Conservation (phyloP, 2,888 invertebrate species). For the Apeira syringaria region DNA sequence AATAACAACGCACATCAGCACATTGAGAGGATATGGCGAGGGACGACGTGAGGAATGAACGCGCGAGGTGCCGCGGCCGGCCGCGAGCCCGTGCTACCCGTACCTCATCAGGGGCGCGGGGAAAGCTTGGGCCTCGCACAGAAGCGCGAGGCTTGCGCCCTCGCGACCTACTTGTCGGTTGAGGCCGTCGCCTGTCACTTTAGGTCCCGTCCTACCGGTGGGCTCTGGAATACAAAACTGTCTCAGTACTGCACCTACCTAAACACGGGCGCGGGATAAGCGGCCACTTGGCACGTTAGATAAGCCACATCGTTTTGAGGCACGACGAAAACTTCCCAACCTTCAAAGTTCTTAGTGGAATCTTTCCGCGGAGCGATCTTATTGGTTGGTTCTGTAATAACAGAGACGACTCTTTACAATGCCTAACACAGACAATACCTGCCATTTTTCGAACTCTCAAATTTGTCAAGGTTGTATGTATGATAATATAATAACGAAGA, state of each 20-base stretch:
- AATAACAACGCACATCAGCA: conserved; percentile 80
- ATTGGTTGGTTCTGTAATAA: conserved; percentile 87
- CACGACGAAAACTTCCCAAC: conserved; percentile 85
- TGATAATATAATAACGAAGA: too few species aligned
- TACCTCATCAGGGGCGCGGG: conserved; percentile 92
- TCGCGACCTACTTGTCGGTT: conserved; percentile 79
- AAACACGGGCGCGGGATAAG: conserved; percentile 87
- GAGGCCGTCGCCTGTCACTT: conserved; percentile 85
- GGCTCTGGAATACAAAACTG: conserved; percentile 84
- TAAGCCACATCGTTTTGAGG: conserved; percentile 77
- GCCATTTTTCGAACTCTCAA: too few species aligned
- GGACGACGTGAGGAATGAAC: conserved; percentile 77
- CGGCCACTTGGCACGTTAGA: conserved; percentile 87
- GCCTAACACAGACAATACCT: conserved; percentile 8
- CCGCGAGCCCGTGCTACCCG: conserved; percentile 48
- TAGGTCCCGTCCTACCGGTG: conserved; percentile 88
- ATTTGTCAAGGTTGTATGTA: too few species aligned
- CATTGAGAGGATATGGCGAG: conserved; percentile 68
- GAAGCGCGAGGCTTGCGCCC: conserved; percentile 83
- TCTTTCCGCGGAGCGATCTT: conserved; percentile 85
- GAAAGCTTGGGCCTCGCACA: conserved; percentile 91
- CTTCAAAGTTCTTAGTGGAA: conserved; percentile 81
- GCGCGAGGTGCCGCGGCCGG: conserved; percentile 73
- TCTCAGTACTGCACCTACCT: conserved; percentile 84
- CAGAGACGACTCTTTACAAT: conserved; percentile 47